phyloP scores from a whole-genome alignment of 2,113 vertebrate species.

The Pelmatolapia mariae region DNA sequence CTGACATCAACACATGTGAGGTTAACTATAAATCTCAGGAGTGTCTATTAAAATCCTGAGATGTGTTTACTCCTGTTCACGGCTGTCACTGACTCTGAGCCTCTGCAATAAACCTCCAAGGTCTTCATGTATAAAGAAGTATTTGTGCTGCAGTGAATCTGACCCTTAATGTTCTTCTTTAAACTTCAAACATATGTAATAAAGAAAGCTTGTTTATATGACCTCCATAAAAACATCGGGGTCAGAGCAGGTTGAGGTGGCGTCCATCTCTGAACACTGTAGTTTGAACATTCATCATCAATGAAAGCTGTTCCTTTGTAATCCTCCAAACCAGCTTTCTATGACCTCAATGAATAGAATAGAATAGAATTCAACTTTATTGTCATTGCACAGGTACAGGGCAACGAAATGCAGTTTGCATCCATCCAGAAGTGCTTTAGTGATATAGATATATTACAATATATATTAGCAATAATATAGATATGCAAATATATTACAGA shows the following conservation, averaged over 20 bases:
- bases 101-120: neutral
- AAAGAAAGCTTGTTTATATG: neutral
- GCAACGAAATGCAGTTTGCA: no score
- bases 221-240: neutral
- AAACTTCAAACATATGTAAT: neutral
- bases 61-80: neutral
- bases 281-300: neutral
- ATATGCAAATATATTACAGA: no score
- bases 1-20: neutral
- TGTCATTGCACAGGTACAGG: no score
- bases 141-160: neutral
- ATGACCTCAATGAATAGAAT: no score
- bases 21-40: neutral
- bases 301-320: neutral
- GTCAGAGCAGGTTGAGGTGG: rapidly evolving
- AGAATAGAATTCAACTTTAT: no score
- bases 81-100: rapidly evolving
- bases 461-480: no score
- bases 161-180: rapidly evolving
- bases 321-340: rapidly evolving
- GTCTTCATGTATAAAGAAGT: neutral
- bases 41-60: neutral
- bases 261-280: neutral
- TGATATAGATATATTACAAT: no score
- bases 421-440: no score